Percentiles rank a stretch among this genome's conserved stretches.
These are phyloP conservation scores for Calypte anna DNA, from an alignment of 2,113 vertebrate genomes.

Conservation along the genomic window DNA sequence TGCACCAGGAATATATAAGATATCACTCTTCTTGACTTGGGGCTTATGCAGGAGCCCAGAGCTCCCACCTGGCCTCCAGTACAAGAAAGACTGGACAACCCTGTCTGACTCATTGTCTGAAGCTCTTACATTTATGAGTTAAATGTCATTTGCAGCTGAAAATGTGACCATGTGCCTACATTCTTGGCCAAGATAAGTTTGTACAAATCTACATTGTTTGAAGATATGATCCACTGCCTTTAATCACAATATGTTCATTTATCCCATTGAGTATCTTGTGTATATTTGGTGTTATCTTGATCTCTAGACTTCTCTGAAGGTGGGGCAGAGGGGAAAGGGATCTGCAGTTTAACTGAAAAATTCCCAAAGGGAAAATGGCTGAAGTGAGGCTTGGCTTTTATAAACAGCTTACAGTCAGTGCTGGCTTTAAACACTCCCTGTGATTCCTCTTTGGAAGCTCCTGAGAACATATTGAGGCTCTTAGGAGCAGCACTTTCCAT, in stretches of 20 bases:
- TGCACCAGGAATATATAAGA: background rate
- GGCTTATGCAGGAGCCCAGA: background rate
- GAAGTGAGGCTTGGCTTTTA: background rate
- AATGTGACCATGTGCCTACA: background rate
- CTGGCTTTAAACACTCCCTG: background rate
- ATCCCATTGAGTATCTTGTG: background rate
- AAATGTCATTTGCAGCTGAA: constrained; percentile 3
- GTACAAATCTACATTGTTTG: background rate
- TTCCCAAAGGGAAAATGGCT: background rate
- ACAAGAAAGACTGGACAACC: background rate
- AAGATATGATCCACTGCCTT: constrained; percentile 6
- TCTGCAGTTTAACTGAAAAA: background rate
- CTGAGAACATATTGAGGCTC: background rate
- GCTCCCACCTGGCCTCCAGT: background rate
- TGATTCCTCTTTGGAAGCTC: background rate
- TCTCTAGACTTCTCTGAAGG: background rate
- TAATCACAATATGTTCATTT: constrained; percentile 5
- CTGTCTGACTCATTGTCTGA: background rate
- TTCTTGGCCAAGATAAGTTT: background rate
- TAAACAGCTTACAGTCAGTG: background rate
- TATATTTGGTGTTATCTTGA: background rate
- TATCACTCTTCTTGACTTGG: background rate
- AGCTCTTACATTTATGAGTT: background rate
- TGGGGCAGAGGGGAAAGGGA: background rate
- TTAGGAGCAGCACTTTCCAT: background rate